phyloP scores from a whole-genome alignment of 2,113 vertebrate genomes.

The Gymnarchus niloticus region DNA sequence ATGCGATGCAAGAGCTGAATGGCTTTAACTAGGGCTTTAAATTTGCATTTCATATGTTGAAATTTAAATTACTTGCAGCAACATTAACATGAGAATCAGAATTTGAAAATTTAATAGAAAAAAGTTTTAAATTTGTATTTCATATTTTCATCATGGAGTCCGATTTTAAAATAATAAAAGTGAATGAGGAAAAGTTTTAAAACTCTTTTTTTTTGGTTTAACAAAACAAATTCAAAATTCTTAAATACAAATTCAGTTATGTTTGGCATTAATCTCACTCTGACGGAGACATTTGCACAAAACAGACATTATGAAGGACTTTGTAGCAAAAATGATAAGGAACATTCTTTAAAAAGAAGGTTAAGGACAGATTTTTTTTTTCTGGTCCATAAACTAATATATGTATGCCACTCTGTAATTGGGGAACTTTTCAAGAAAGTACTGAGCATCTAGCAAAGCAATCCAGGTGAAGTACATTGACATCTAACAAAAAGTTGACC shows the following conservation, averaged over 20 bases:
- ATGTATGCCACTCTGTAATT: background rate
- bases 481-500: background rate
- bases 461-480: background rate
- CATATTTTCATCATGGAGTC: background rate
- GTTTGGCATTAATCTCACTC: background rate
- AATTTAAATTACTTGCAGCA: background rate
- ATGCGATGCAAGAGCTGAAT: background rate
- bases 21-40: background rate
- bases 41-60: background rate
- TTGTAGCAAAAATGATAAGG: background rate
- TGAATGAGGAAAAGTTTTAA: background rate
- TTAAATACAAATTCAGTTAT: background rate
- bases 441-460: background rate
- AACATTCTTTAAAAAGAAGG: background rate
- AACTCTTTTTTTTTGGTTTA: background rate
- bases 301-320: background rate
- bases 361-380: background rate
- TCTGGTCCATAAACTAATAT: background rate
- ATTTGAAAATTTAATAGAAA: background rate
- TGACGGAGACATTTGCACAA: background rate
- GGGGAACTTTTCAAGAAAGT: background rate
- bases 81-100: background rate
- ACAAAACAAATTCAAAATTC: constrained; percentile 1
- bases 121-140: background rate
- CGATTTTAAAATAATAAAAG: background rate